phyloP scores from a whole-genome alignment of 1,140 invertebrate genomes.

The Oedothorax gibbosus region DNA sequence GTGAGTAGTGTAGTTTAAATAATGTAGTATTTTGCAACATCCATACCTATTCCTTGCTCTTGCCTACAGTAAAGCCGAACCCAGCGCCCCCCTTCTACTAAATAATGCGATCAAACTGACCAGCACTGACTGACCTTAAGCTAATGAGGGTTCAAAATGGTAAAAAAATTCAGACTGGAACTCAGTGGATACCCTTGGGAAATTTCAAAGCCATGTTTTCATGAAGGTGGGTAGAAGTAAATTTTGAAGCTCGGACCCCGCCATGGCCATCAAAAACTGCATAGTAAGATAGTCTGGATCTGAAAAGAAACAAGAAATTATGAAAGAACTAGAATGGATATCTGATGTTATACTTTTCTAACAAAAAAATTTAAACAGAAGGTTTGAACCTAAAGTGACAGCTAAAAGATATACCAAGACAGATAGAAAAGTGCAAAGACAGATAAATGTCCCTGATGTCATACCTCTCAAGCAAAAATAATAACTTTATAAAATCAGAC shows the following conservation, averaged over 20 bases:
- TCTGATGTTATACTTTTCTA: too few relatives aligned
- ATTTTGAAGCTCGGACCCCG: constrained; percentile 70
- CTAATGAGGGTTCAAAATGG: constrained; percentile 61
- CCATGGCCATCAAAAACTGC: constrained; percentile 72
- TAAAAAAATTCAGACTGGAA: constrained; percentile 62
- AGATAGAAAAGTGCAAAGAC: too few relatives aligned
- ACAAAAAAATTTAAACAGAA: too few relatives aligned
- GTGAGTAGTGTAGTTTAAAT: too few relatives aligned
- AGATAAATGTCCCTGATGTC: too few relatives aligned
- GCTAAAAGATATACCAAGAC: too few relatives aligned
- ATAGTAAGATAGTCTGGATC: constrained; percentile 67
- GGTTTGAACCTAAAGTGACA: too few relatives aligned
- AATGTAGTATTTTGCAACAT: too few relatives aligned
- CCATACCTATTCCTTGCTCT: too few relatives aligned
- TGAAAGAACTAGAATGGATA: neutral
- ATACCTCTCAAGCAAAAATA: too few relatives aligned
- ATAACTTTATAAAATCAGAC: too few relatives aligned
- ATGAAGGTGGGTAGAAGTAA: constrained; percentile 69
- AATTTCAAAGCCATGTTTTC: constrained; percentile 68
- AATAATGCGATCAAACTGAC: constrained; percentile 39
- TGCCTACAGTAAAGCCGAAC: too few relatives aligned
- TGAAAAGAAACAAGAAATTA: constrained; percentile 63
- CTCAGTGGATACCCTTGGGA: constrained; percentile 68
- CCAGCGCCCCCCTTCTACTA: constrained; percentile 29
- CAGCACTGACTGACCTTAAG: constrained; percentile 48